These are phyloP conservation scores for Brachypterus glaber DNA, from an alignment of 2,888 invertebrate genomes.

Conservation along the genomic window DNA sequence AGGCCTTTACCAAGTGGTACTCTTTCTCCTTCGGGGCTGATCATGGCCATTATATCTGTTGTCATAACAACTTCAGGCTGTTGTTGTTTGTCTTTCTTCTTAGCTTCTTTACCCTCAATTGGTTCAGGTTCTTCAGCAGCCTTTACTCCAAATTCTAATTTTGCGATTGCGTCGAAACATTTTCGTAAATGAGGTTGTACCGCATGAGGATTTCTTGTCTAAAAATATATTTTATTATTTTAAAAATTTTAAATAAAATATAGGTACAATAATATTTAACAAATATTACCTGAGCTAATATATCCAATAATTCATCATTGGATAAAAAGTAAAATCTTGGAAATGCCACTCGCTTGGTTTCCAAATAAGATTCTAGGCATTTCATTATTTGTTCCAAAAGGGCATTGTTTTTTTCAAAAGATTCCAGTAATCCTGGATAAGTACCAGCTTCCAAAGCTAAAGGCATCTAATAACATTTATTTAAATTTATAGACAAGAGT, in stretches of 20 bases:
- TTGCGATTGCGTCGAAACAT: slow-evolving; percentile 78
- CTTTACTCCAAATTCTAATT: slow-evolving; percentile 64
- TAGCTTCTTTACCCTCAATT: slow-evolving; percentile 22
- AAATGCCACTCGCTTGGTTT: slow-evolving; percentile 79
- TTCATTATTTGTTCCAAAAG: slow-evolving; percentile 82
- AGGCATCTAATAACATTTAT: slow-evolving; percentile 47
- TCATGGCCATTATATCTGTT: slow-evolving; percentile 80
- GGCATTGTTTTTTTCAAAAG: slow-evolving; percentile 61
- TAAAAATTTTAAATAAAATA: slow-evolving; percentile 6
- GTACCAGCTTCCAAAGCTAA: slow-evolving; percentile 74
- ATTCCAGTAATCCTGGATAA: slow-evolving; percentile 59
- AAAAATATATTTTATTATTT: slow-evolving; percentile 14
- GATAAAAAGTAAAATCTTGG: slow-evolving; percentile 85
- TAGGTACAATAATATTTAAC: slow-evolving; percentile 2
- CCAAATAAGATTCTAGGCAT: slow-evolving; percentile 80
- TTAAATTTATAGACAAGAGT: too few relatives aligned
- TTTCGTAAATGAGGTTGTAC: slow-evolving; percentile 85
- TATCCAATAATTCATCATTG: slow-evolving; percentile 82
- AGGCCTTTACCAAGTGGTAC: slow-evolving; percentile 60
- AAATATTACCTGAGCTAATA: slow-evolving; percentile 64
- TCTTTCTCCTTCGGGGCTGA: slow-evolving; percentile 81
- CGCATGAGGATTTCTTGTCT: slow-evolving; percentile 78
- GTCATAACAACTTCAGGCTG: slow-evolving; percentile 46
- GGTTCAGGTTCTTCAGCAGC: slow-evolving; percentile 38
- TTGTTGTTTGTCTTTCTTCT: slow-evolving; percentile 32